Percentiles rank a stretch among this genome's conserved stretches.
Evolutionary conservation across 2,113 vertebrate species (phyloP).

Genomic region (Sinocyclocheilus anophthalmus): DNA sequence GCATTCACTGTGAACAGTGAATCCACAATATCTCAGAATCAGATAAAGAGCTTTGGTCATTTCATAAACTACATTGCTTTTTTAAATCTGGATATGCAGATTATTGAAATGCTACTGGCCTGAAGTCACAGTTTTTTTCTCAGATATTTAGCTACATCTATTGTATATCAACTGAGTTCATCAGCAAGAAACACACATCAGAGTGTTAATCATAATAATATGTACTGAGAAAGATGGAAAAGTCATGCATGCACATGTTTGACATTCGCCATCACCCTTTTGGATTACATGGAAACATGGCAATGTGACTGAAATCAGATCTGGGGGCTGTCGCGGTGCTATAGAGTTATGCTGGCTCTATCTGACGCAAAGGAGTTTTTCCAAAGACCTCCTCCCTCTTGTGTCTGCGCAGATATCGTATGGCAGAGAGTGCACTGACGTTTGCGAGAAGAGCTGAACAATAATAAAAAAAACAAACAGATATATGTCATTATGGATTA

Average conservation of each 20-base stretch:
- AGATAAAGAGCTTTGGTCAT: slow-evolving; percentile 54
- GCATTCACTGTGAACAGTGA: too few relatives aligned
- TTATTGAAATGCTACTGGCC: background rate
- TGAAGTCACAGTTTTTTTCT: background rate
- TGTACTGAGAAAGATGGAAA: background rate
- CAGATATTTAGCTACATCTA: background rate
- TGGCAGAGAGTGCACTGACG: slow-evolving; percentile 89
- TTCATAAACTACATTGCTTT: slow-evolving; percentile 1
- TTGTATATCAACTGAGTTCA: background rate
- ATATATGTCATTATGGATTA: slow-evolving; percentile 40
- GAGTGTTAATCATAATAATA: background rate
- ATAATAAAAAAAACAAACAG: slow-evolving; percentile 9
- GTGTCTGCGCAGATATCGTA: slow-evolving; percentile 86
- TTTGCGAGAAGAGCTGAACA: slow-evolving; percentile 88
- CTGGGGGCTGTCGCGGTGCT: background rate
- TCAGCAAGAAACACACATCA: background rate
- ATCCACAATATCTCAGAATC: slow-evolving; percentile 9
- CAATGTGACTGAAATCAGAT: slow-evolving; percentile 44
- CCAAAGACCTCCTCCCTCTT: slow-evolving; percentile 52
- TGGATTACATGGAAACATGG: slow-evolving; percentile 39
- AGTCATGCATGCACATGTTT: slow-evolving; percentile 15
- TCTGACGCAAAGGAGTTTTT: slow-evolving; percentile 50
- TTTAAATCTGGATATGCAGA: background rate
- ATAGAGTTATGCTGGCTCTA: slow-evolving; percentile 34
- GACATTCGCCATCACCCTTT: background rate